Evolutionary conservation across 2,113 vertebrate genomes (phyloP).

Genomic region (Solenodon paradoxus): DNA sequence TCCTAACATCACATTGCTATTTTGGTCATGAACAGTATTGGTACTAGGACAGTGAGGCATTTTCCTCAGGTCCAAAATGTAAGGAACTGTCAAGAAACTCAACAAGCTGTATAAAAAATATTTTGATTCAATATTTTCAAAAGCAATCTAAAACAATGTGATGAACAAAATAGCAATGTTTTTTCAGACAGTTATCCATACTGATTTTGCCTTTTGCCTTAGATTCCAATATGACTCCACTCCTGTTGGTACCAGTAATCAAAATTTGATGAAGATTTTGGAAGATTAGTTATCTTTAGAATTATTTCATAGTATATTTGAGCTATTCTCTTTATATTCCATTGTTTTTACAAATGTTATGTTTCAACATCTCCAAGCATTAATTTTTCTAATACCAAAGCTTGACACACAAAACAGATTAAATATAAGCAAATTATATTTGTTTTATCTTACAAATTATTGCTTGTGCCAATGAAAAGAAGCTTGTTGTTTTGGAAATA

Average conservation of each 20-base stretch:
- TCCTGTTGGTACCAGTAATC: background rate
- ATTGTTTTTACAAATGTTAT: background rate
- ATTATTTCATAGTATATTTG: background rate
- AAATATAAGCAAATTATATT: background rate
- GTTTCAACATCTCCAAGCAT: background rate
- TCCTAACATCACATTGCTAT: background rate
- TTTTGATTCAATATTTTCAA: background rate
- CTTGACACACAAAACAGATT: background rate
- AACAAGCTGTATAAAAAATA: background rate
- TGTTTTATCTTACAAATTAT: conserved; percentile 17
- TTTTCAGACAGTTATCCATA: background rate
- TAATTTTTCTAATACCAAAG: conserved; percentile 31
- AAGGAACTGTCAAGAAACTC: background rate
- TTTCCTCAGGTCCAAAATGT: conserved; percentile 14
- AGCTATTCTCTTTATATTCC: background rate
- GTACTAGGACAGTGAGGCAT: background rate
- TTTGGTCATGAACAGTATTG: background rate
- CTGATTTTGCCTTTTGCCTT: background rate
- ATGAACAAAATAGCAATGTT: conserved; percentile 4
- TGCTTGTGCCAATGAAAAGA: background rate
- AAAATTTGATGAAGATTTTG: background rate
- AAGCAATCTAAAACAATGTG: background rate
- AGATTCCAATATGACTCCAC: background rate
- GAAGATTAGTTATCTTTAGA: conserved; percentile 18
- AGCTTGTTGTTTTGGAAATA: background rate